A percentile compares a stretch with the other conserved stretches of the same genome.
These are phyloP conservation scores for Hippocampus comes DNA, from an alignment of 2,113 vertebrate genomes.

Conservation along the genomic window DNA sequence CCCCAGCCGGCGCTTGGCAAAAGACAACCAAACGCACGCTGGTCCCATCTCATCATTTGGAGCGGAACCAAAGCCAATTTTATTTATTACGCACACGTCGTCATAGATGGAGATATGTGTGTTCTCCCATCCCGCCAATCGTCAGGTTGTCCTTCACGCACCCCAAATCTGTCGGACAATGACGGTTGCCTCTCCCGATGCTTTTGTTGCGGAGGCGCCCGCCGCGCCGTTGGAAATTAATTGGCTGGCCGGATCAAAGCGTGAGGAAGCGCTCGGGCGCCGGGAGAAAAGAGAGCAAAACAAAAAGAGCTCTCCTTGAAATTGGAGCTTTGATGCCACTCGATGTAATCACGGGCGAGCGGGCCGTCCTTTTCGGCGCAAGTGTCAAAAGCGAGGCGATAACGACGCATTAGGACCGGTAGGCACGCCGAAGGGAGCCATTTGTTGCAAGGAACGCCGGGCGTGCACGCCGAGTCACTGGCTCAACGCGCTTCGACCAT, in stretches of 20 bases:
- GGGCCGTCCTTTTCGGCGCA: constrained; percentile 8
- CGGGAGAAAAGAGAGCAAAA: constrained; percentile 40
- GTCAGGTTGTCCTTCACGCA: constrained; percentile 45
- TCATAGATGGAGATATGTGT: too few relatives aligned
- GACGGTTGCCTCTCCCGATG: constrained; percentile 19
- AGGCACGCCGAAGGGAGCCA: neutral
- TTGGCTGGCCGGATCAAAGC: constrained; percentile 59
- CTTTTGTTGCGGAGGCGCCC: constrained; percentile 53
- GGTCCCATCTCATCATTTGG: neutral
- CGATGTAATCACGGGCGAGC: constrained; percentile 40
- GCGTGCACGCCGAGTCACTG: neutral
- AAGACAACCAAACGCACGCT: neutral
- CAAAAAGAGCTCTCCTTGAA: constrained; percentile 32
- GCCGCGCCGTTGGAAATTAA: constrained; percentile 54
- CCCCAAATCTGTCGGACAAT: constrained; percentile 31
- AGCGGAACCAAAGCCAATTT: neutral
- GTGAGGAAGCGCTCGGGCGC: constrained; percentile 52
- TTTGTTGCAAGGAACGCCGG: neutral
- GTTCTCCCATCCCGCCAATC: neutral
- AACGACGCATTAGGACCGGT: neutral
- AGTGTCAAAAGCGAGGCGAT: neutral
- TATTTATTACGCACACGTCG: too few relatives aligned
- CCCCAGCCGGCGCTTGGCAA: neutral
- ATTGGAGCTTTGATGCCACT: constrained; percentile 29
- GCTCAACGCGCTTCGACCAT: too few relatives aligned